These are phyloP conservation scores for Spongilla lacustris DNA, from an alignment of 37 sponge, comb jelly and placozoan species.

Conservation along the genomic window DNA sequence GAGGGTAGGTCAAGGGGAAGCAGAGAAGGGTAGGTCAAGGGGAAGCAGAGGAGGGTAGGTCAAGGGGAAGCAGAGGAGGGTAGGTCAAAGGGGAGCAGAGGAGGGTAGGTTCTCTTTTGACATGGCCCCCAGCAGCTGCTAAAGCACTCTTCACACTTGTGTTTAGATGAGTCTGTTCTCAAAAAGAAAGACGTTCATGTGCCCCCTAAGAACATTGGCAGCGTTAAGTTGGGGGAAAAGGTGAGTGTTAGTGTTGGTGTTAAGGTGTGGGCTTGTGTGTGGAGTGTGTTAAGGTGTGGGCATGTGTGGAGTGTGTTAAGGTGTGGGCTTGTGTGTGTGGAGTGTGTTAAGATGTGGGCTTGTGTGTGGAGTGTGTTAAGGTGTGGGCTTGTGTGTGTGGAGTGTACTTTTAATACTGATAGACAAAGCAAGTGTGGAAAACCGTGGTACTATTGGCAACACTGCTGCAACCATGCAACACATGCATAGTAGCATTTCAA, in stretches of 20 bases:
- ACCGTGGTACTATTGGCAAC: too few species aligned
- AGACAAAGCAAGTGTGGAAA: too few species aligned
- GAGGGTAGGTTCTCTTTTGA: background rate
- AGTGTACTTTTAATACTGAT: background rate
- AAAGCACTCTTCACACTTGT: background rate
- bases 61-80: constrained; percentile 12
- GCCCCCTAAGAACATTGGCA: constrained; percentile 86
- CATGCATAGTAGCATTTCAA: too few species aligned
- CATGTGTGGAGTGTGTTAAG: background rate
- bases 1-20: background rate
- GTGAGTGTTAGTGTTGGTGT: constrained; percentile 25
- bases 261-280: background rate
- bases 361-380: background rate
- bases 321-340: background rate
- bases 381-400: background rate
- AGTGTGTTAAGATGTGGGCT: background rate
- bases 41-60: constrained; percentile 7
- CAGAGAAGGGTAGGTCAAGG: too few species aligned
- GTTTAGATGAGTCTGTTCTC: background rate
- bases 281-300: background rate
- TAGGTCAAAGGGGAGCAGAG: constrained; percentile 5
- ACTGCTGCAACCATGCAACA: too few species aligned
- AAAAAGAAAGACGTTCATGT: constrained; percentile 83
- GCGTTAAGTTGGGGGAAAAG: constrained; percentile 65
- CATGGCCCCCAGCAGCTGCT: background rate